Conservation (phyloP, 2,888 invertebrate genomes). For the Rhopalosiphum nymphaeae region DNA sequence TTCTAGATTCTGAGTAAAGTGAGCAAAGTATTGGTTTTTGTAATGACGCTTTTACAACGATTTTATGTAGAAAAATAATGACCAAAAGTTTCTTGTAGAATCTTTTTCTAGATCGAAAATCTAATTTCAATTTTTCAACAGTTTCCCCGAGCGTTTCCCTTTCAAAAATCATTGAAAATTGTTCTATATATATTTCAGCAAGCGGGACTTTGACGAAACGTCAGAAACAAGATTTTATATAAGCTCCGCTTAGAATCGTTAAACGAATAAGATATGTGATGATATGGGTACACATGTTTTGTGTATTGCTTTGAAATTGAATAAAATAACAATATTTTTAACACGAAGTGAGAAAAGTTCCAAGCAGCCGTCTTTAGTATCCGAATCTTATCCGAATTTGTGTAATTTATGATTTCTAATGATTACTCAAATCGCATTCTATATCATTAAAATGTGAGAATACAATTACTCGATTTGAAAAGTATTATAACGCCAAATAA, state of each 20-base stretch:
- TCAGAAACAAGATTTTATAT: background rate
- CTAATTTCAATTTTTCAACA: background rate
- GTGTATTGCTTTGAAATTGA: background rate
- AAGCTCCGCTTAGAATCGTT: background rate
- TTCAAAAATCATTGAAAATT: background rate
- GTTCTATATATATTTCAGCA: background rate
- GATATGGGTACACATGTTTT: background rate
- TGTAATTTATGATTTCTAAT: background rate
- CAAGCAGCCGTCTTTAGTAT: background rate
- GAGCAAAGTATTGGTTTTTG: background rate
- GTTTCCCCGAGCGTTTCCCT: background rate
- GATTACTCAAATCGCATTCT: background rate
- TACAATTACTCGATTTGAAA: background rate
- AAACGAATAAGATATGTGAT: background rate
- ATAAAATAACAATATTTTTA: background rate
- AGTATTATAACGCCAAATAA: background rate
- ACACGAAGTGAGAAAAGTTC: background rate
- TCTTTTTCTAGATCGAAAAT: background rate
- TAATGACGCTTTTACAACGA: background rate
- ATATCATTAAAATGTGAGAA: background rate
- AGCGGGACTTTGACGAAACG: background rate
- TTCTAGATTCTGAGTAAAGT: background rate
- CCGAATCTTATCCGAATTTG: background rate
- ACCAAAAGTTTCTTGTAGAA: background rate
- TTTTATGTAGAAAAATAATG: background rate